Percentiles rank a stretch among this genome's conserved stretches.
Evolutionary conservation across 2,113 vertebrate species (phyloP).

Genomic region (Neopipo cinnamomea): DNA sequence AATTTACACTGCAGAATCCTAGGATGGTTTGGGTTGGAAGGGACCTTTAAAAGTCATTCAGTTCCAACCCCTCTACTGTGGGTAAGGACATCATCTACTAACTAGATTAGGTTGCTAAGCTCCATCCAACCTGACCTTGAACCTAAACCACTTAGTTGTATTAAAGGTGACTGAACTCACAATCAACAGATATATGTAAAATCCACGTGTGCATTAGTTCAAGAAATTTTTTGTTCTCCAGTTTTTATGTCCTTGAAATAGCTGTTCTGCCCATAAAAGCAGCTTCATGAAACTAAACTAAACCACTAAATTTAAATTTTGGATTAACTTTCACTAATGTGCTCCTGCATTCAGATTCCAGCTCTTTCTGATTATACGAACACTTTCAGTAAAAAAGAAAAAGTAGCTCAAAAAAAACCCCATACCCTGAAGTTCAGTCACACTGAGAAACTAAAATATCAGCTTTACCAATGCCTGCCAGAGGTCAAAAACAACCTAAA

Average conservation of each 20-base stretch:
- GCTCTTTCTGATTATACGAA: background rate
- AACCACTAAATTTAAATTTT: background rate
- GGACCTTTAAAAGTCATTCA: background rate
- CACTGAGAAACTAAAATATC: background rate
- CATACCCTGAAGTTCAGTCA: background rate
- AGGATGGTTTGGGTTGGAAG: background rate
- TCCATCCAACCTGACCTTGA: background rate
- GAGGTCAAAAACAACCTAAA: background rate
- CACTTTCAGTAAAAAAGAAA: background rate
- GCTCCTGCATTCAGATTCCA: background rate
- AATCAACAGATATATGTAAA: background rate
- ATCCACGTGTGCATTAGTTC: background rate
- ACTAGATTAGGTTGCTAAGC: background rate
- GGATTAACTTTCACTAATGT: background rate
- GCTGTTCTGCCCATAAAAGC: background rate
- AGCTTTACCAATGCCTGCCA: background rate
- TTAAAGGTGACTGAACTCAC: background rate
- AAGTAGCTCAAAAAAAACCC: rapidly evolving
- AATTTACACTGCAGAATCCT: background rate
- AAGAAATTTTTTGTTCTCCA: background rate
- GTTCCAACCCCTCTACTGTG: background rate
- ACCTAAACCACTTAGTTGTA: background rate
- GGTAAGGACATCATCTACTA: background rate
- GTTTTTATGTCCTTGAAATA: background rate
- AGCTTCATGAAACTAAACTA: background rate